phyloP scores from a whole-genome alignment of 2,888 invertebrate species.

The Celastrina argiolus region DNA sequence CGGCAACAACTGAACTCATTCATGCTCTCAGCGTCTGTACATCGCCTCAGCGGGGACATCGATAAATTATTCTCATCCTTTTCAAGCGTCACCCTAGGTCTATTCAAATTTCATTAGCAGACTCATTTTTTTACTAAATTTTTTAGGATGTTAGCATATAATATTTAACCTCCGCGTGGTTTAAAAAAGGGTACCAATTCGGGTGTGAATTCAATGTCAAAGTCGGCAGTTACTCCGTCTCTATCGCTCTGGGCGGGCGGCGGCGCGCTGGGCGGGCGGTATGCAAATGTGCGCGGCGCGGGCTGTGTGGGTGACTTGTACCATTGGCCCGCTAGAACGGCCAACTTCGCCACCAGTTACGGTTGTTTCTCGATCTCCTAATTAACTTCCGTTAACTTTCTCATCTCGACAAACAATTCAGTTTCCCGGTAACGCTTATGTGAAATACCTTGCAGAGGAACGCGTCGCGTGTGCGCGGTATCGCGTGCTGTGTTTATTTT shows the following conservation, averaged over 20 bases:
- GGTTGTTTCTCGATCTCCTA: slow-evolving; percentile 79
- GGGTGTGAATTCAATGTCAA: slow-evolving; percentile 49
- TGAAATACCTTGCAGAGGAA: slow-evolving; percentile 49
- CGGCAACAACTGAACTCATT: slow-evolving; percentile 45
- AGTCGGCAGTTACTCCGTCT: slow-evolving; percentile 59
- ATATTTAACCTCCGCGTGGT: too few relatives aligned
- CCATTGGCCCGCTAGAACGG: slow-evolving; percentile 78
- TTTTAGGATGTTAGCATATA: background rate
- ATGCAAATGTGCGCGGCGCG: slow-evolving; percentile 75
- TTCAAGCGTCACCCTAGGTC: slow-evolving; percentile 56
- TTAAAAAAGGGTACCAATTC: slow-evolving; percentile 33
- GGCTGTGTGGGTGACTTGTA: slow-evolving; percentile 73
- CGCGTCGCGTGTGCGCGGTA: slow-evolving; percentile 48
- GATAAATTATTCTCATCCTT: slow-evolving; percentile 75
- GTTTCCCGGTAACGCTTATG: slow-evolving; percentile 54
- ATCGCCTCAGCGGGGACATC: slow-evolving; percentile 59
- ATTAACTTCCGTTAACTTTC: slow-evolving; percentile 78
- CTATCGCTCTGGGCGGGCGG: slow-evolving; percentile 68
- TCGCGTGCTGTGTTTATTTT: slow-evolving; percentile 59
- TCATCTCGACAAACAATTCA: slow-evolving; percentile 67
- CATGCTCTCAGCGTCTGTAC: slow-evolving; percentile 57
- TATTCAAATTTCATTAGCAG: slow-evolving; percentile 31
- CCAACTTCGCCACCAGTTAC: slow-evolving; percentile 78
- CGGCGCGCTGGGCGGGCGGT: slow-evolving; percentile 77
- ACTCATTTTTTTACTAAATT: background rate